Evolutionary conservation across 2,797 vertebrate genomes (phyloP).

Genomic region (Lophius americanus): DNA sequence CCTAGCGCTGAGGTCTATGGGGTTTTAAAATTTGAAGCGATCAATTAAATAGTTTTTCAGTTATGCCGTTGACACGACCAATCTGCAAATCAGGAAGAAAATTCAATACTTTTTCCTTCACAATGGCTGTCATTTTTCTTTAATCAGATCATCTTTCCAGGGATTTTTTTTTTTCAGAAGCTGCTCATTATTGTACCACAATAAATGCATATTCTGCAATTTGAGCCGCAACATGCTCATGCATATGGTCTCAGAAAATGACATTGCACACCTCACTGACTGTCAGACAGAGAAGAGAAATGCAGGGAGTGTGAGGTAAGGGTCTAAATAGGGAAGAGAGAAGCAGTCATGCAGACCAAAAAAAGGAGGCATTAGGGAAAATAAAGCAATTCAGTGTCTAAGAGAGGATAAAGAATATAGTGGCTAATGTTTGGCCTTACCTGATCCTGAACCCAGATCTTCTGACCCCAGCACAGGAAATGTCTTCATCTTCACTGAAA

Average conservation of each 20-base stretch:
- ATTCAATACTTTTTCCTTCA: background rate
- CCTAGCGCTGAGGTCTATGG: no score
- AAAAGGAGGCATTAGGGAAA: background rate
- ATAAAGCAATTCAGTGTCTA: slow-evolving; percentile 11
- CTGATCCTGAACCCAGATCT: slow-evolving; percentile 16
- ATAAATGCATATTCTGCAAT: slow-evolving; percentile 53
- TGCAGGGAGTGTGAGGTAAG: background rate
- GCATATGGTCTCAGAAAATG: slow-evolving; percentile 51
- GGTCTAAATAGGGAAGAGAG: background rate
- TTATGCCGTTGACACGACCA: no score
- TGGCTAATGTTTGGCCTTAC: background rate
- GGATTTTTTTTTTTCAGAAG: slow-evolving; percentile 38
- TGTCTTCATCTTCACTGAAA: slow-evolving; percentile 40
- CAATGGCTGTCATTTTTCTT: slow-evolving; percentile 21
- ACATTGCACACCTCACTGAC: slow-evolving; percentile 55
- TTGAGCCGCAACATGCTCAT: slow-evolving; percentile 17
- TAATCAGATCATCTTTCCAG: slow-evolving; percentile 26
- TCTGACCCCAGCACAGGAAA: slow-evolving; percentile 19
- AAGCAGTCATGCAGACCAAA: background rate
- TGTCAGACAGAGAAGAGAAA: slow-evolving; percentile 14
- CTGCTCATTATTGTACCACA: slow-evolving; percentile 30
- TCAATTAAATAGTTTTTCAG: no score
- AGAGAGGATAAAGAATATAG: slow-evolving; percentile 2
- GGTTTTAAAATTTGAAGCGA: no score
- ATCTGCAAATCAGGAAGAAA: no score